Conservation (phyloP, 1,140 invertebrate species). For the Drosophila azteca region DNA sequence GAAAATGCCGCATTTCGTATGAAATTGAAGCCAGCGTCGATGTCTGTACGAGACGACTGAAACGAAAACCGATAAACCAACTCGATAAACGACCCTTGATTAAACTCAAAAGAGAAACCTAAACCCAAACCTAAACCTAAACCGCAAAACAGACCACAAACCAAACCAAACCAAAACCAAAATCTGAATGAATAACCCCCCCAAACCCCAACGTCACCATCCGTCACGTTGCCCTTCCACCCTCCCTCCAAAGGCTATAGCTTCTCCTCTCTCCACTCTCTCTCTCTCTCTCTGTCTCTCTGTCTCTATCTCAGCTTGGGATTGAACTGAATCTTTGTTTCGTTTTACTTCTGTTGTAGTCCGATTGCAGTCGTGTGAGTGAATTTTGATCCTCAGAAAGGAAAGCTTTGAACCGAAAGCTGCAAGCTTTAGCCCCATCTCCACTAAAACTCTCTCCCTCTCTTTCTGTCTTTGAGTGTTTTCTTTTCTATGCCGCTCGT, state of each 20-base stretch:
- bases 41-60: slow-evolving; percentile 9
- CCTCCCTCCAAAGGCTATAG: slow-evolving; percentile 14
- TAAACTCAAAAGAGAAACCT: slow-evolving; percentile 47
- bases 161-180: slow-evolving; percentile 3
- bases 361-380: slow-evolving; percentile 18
- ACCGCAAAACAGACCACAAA: too few species aligned
- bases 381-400: slow-evolving; percentile 12
- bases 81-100: slow-evolving; percentile 32
- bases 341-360: slow-evolving; percentile 33
- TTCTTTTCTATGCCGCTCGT: slow-evolving; percentile 44
- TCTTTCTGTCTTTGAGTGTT: slow-evolving; percentile 15
- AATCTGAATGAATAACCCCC: slow-evolving; percentile 8
- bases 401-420: slow-evolving; percentile 12
- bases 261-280: not conserved
- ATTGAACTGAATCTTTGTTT: slow-evolving; percentile 31
- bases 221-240: not conserved
- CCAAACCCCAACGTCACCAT: slow-evolving; percentile 14
- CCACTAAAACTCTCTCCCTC: slow-evolving; percentile 1
- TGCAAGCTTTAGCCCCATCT: too few species aligned
- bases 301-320: slow-evolving; percentile 5
- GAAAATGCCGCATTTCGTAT: too few species aligned
- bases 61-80: slow-evolving; percentile 33
- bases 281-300: not conserved
- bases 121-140: slow-evolving; percentile 7
- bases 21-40: slow-evolving; percentile 19